Evolutionary conservation across 2,797 vertebrate species (phyloP), one percentile per base, ranked within the genome.

Genomic region (Helicolenus hilgendorfi): DNA sequence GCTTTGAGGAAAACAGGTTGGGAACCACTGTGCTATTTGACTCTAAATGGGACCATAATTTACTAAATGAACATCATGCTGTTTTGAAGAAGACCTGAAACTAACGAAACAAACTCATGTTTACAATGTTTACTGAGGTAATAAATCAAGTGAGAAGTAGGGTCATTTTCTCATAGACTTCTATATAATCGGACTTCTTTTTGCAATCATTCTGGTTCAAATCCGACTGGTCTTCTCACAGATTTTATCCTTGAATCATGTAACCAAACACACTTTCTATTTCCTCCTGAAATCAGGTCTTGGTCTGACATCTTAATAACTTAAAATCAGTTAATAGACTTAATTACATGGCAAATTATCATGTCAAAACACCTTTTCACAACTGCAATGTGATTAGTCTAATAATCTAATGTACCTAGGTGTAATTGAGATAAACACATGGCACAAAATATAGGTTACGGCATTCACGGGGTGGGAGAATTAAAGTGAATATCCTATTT

Each of bases 241-340:
- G 53, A 55, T 0, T 22, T 22, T 55, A 55, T n/a, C 53, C 53
- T 55, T 15, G 41, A 29, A 73, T 68, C 29, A 11, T 13, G 20
- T 55, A 36, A 80, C 35, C 64, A 72, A 83, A 86, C 68, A 79
- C 41, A 83, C 26, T 59, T 84, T 83, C 83, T 60, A 72, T 81
- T 81, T 82, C 33, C 58, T 77, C 7, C 72, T 60, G 41, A 71
- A 89, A 74, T 27, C 41, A 72, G 38, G 27, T 58, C 31, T 82
- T 49, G 11, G 41, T 75, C 24, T 27, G 56, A 35, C 24, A 81
- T 65, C 89, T 79, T 75, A 75, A 87, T 79, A 49, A 60, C 33
- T 65, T 68, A 18, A 79, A 84, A 90, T 38, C n/a, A 20, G 76
- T 72, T 86, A 63, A 77, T 33, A 76, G 64, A 55, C 53, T 33